Conservation (phyloP, 2,888 invertebrate species). For the Netelia virgata region DNA sequence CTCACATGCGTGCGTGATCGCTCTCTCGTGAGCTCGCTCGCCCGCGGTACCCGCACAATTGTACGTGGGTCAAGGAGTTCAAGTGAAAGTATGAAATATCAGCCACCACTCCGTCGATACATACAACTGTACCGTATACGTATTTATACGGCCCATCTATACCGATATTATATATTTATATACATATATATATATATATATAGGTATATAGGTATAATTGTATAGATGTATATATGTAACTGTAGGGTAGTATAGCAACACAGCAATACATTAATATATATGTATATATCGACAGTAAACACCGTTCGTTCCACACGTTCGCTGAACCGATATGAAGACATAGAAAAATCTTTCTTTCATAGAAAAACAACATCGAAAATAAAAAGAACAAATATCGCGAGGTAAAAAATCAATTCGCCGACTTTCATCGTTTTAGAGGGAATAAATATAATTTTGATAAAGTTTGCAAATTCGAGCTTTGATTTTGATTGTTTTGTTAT, state of each 20-base stretch:
- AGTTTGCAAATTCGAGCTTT: too few species aligned
- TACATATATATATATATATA: neutral
- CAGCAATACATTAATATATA: neutral
- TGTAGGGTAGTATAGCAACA: too few species aligned
- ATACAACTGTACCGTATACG: conserved; percentile 1
- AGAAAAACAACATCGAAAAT: too few species aligned
- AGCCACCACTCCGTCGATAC: conserved; percentile 71
- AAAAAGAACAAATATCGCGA: too few species aligned
- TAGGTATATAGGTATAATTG: neutral
- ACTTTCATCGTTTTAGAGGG: too few species aligned
- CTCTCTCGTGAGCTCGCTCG: conserved; percentile 62
- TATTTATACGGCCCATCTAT: neutral
- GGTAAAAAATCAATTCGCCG: too few species aligned
- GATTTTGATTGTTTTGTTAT: too few species aligned
- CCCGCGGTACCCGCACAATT: conserved; percentile 71
- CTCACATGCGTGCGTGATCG: conserved; percentile 60
- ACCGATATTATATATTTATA: neutral
- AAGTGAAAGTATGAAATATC: conserved; percentile 84
- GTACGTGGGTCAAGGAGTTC: conserved; percentile 82
- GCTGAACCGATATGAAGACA: too few species aligned
- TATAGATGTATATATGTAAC: too few species aligned
- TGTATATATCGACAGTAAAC: neutral
- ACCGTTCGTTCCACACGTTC: neutral
- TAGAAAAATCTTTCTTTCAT: too few species aligned
- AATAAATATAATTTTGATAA: too few species aligned